Conservation (phyloP, 2,113 vertebrate genomes). For the Meriones unguiculatus region DNA sequence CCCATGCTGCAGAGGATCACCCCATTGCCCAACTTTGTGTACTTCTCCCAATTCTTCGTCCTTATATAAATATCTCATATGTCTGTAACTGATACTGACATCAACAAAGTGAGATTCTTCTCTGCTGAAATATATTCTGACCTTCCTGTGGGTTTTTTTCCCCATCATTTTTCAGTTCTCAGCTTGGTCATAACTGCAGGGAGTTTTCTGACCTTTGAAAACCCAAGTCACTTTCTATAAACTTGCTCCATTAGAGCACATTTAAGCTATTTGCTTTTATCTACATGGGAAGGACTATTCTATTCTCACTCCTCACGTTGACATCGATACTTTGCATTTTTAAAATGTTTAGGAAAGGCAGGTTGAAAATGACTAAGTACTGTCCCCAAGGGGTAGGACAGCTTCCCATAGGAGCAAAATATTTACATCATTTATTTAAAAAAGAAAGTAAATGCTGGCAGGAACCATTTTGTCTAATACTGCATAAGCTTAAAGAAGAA, state of each 20-base stretch:
- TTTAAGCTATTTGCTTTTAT: not conserved
- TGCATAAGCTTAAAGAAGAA: not conserved
- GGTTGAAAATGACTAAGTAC: not conserved
- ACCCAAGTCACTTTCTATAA: not conserved
- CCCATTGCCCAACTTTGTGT: rapidly evolving
- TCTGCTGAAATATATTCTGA: not conserved
- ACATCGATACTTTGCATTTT: not conserved
- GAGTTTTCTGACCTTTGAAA: not conserved
- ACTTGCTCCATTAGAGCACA: not conserved
- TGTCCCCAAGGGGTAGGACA: not conserved
- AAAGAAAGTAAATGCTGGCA: not conserved
- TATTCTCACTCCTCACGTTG: rapidly evolving
- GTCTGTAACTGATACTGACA: not conserved
- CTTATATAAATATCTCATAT: not conserved
- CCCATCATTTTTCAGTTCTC: not conserved
- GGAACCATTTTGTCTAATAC: not conserved
- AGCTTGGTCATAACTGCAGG: not conserved
- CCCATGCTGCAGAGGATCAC: rapidly evolving
- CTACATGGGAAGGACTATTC: not conserved
- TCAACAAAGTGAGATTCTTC: not conserved
- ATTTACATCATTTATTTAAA: not conserved
- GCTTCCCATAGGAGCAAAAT: not conserved
- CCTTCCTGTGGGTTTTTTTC: not conserved
- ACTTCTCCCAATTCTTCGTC: rapidly evolving
- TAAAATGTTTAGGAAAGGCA: not conserved